Percentiles rank a stretch among this genome's conserved stretches.
Conservation (phyloP, 2,797 vertebrate species). For the Hipposideros larvatus region DNA sequence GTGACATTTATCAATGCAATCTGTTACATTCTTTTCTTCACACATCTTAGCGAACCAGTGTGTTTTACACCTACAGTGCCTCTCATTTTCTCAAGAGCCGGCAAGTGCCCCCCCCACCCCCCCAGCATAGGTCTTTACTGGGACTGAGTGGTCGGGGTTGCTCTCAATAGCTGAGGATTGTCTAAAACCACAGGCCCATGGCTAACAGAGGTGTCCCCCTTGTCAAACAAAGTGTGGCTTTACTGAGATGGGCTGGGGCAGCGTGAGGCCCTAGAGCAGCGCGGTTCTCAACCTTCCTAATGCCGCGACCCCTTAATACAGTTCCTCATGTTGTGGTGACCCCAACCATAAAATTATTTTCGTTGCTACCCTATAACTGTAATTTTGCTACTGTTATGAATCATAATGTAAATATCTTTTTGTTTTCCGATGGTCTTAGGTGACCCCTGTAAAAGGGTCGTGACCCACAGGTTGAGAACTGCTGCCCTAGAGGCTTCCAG, state of each 20-base stretch:
- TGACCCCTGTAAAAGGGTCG: no score
- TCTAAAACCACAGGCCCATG: neutral
- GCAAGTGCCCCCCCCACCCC: neutral
- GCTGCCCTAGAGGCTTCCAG: no score
- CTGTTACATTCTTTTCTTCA: neutral
- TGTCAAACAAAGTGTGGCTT: neutral
- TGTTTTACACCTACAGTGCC: neutral
- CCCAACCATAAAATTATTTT: no score
- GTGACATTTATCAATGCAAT: neutral
- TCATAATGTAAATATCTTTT: no score
- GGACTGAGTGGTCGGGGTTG: neutral
- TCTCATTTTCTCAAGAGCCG: neutral
- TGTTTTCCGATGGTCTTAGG: no score
- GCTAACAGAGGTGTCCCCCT: neutral
- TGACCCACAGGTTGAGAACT: no score
- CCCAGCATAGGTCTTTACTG: no score
- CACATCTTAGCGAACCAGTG: neutral
- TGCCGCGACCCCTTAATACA: no score
- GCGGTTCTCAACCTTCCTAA: no score
- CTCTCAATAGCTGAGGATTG: neutral
- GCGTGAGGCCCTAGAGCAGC: neutral
- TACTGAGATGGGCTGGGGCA: neutral
- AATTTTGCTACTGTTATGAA: no score
- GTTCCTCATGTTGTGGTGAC: no score
- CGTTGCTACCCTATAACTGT: no score